Base-by-base conservation (phyloP, 2,797 vertebrate genomes). In the Dendrocincla fuliginosa region DNA sequence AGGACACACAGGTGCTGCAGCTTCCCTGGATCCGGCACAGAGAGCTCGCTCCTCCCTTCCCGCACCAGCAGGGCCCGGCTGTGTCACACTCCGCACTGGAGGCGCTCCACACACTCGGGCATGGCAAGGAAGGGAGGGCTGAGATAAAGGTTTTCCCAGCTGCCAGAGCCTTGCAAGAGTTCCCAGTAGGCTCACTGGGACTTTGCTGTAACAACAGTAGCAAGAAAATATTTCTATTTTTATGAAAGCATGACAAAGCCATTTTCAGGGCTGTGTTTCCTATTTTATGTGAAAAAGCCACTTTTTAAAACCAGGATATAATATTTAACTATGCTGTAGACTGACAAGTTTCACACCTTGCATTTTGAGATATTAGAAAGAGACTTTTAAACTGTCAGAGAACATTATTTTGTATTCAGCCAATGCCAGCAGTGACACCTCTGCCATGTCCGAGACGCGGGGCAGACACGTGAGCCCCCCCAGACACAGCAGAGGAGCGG, bases 71-170 rank as follows among this genome's bases (percentile, higher is more conserved):
- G 9, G 24, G 20, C 50, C 55, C 0, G 1, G 41, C 70, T 30
- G 63, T 5, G 16, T 8, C 5, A 2, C 0, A 0, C 35, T 39
- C 24, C 5, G 20, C 67, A 35, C 30, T 3, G 6, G n/a, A 52
- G 33, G 35, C 19, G 41, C 17, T 16, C 32, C 46, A 61, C 24
- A 20, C 35, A 11, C 24, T 13, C 49, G n/a, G 30, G 20, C 23
- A 32, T 6, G 37, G 65, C 56, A 88, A 55, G 44, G 57, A 61
- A 79, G 37, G 15, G n/a, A n/a, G 0, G 6, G 30, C 49, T 52
- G 35, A 32, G 5, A 46, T 7, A 57, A 77, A 81, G 27, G 27
- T 44, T 55, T 50, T 41, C 50, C 25, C 42, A 84, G 50, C 35
- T 75, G 49, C 42, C 27, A n/a, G 12, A n/a, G 25, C 47, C 33